Percentiles rank a stretch among this genome's conserved stretches.
Conservation (phyloP, 2,888 invertebrate genomes). For the Polydrusus cervinus region DNA sequence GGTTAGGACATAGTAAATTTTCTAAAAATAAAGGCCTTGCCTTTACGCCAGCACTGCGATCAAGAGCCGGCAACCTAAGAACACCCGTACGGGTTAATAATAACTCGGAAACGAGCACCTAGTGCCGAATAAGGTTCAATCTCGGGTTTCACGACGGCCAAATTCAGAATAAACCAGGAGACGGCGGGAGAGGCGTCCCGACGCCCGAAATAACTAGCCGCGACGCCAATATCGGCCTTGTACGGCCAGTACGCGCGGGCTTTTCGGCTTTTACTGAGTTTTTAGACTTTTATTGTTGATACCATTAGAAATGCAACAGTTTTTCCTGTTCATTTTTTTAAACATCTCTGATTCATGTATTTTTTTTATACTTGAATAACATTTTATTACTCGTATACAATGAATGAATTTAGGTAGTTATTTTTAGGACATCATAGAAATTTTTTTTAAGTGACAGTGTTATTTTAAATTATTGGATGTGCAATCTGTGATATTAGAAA, state of each 20-base stretch:
- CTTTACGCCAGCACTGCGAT: conserved; percentile 43
- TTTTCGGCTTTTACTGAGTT: conserved; percentile 51
- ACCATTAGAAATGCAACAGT: conserved; percentile 25
- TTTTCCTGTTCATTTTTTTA: conserved; percentile 6
- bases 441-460: conserved; percentile 21
- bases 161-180: conserved; percentile 76
- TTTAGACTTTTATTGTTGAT: conserved; percentile 47
- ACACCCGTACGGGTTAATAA: conserved; percentile 68
- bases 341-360: background rate
- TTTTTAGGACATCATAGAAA: background rate
- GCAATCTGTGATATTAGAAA: conserved; percentile 42
- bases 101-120: conserved; percentile 66
- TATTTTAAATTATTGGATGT: conserved; percentile 36
- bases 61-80: conserved; percentile 65
- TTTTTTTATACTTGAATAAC: conserved; percentile 5
- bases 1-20: background rate
- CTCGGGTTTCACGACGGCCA: conserved; percentile 80
- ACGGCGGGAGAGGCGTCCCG: conserved; percentile 67
- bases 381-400: too few species aligned
- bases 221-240: conserved; percentile 55
- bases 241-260: conserved; percentile 54
- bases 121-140: conserved; percentile 80
- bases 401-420: too few species aligned
- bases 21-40: conserved; percentile 4
- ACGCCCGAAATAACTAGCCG: conserved; percentile 61